Conservation (phyloP, 1,140 invertebrate species). For the Drosophila ironensis region DNA sequence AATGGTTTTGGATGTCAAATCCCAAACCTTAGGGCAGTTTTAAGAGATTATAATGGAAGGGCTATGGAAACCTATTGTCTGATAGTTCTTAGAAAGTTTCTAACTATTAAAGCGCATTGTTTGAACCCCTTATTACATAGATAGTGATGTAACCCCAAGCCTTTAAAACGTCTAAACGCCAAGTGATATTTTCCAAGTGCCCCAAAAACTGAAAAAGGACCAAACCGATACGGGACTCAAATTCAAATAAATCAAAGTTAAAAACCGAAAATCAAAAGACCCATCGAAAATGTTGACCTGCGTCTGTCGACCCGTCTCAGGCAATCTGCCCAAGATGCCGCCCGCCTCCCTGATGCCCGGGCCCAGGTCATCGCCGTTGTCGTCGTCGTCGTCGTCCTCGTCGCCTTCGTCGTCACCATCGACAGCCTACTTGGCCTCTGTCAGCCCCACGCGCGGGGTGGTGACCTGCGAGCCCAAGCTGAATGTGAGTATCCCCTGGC, state of each 20-base stretch:
- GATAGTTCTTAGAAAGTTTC: not conserved
- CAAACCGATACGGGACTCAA: not conserved
- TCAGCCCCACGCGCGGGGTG: slow-evolving; percentile 51
- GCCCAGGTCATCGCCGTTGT: slow-evolving; percentile 30
- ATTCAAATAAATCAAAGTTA: slow-evolving; percentile 41
- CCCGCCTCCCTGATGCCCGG: slow-evolving; percentile 65
- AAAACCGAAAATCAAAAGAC: slow-evolving; percentile 31
- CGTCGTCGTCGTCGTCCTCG: slow-evolving; percentile 9
- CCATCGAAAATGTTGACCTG: slow-evolving; percentile 76
- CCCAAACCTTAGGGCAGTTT: too few relatives aligned
- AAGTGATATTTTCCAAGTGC: not conserved
- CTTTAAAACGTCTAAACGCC: not conserved
- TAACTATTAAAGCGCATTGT: not conserved
- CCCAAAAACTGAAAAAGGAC: slow-evolving; percentile 3
- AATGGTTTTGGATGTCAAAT: too few relatives aligned
- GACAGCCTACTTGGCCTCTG: slow-evolving; percentile 20
- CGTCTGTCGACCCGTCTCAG: slow-evolving; percentile 81
- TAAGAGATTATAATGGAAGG: too few relatives aligned
- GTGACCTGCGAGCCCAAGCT: slow-evolving; percentile 78
- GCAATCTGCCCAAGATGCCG: slow-evolving; percentile 81
- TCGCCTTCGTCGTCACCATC: slow-evolving; percentile 23
- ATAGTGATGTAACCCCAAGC: not conserved
- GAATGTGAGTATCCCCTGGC: slow-evolving; percentile 75
- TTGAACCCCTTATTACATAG: not conserved
- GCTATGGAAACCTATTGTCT: too few relatives aligned